These are phyloP conservation scores for Pachycephus smyrnensis DNA, from an alignment of 2,888 invertebrate species.

Conservation along the genomic window DNA sequence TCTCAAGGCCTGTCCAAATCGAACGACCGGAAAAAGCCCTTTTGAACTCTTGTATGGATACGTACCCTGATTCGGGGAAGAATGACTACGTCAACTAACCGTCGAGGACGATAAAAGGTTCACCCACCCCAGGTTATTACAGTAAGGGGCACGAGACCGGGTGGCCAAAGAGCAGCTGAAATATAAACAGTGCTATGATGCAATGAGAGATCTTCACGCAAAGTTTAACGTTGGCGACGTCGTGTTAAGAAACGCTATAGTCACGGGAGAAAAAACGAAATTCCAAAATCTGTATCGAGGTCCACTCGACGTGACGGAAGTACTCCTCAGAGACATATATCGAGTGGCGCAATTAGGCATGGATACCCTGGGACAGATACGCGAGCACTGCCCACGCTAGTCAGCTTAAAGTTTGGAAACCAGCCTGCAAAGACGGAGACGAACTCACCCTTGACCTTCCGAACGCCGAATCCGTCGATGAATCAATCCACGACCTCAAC, in stretches of 20 bases:
- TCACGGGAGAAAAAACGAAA: constrained; percentile 13
- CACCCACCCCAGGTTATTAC: constrained; percentile 14
- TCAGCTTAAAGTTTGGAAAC: constrained; percentile 13
- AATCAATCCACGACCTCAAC: no score
- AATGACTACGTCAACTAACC: constrained; percentile 3
- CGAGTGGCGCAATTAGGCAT: background rate
- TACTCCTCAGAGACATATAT: background rate
- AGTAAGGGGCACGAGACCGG: constrained; percentile 11
- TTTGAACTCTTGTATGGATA: constrained; percentile 31
- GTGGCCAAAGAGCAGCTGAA: constrained; percentile 2
- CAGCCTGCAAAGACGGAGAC: constrained; percentile 6
- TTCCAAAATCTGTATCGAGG: background rate
- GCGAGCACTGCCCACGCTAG: constrained; percentile 10
- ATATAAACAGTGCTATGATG: constrained; percentile 13
- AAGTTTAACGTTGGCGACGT: constrained; percentile 11
- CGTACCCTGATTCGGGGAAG: constrained; percentile 23
- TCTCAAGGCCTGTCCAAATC: constrained; percentile 27
- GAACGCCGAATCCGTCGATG: no score
- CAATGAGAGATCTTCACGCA: background rate
- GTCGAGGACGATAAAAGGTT: no score
- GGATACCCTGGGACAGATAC: background rate
- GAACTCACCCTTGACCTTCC: background rate
- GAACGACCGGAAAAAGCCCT: constrained; percentile 27
- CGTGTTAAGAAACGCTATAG: constrained; percentile 1
- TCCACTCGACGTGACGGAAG: background rate